Evolutionary conservation across 2,113 vertebrate species (phyloP).

Genomic region (Pluvianellus socialis): DNA sequence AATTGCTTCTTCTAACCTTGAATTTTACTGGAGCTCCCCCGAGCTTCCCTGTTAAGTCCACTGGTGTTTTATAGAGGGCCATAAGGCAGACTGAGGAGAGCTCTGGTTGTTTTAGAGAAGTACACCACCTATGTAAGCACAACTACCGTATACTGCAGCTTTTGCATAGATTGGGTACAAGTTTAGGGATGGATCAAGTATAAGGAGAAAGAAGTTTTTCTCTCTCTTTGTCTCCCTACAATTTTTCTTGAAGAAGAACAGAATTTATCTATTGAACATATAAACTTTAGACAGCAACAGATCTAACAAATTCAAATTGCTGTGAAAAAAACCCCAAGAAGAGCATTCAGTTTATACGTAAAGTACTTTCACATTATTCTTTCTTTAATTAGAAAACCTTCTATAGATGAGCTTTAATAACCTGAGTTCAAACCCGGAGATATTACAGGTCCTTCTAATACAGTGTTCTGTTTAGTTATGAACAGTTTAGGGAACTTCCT

Average conservation of each 20-base stretch:
- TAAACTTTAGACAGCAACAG: background rate
- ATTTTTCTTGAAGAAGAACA: background rate
- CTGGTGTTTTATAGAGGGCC: background rate
- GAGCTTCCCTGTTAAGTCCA: background rate
- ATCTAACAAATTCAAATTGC: background rate
- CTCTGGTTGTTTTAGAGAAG: background rate
- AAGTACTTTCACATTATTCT: background rate
- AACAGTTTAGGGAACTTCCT: background rate
- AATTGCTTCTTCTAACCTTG: background rate
- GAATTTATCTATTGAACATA: background rate
- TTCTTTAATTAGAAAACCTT: background rate
- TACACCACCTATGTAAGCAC: background rate
- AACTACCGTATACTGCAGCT: background rate
- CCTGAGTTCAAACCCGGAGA: background rate
- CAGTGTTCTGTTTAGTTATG: background rate
- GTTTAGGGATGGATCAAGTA: background rate
- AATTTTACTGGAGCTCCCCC: background rate
- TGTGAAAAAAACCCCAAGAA: background rate
- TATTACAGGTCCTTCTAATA: background rate
- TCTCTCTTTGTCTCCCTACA: background rate
- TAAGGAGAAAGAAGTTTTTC: background rate
- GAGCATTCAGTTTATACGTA: background rate
- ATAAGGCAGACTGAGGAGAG: background rate
- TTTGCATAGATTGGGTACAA: background rate
- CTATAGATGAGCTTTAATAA: background rate